These are phyloP conservation scores for Eristalis tenax DNA, from an alignment of 2,888 invertebrate genomes.

Conservation along the genomic window DNA sequence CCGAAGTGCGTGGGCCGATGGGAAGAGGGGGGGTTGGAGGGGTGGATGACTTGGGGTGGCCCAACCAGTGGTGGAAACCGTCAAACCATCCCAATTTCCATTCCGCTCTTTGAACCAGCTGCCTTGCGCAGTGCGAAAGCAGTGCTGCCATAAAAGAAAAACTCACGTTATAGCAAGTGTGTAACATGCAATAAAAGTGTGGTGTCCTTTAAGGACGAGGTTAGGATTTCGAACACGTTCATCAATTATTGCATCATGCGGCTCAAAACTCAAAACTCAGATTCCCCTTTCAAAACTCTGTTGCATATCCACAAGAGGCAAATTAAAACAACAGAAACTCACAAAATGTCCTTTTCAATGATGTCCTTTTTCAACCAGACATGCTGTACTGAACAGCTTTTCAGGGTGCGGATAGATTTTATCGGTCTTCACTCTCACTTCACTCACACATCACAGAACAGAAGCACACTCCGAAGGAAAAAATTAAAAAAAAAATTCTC, in stretches of 20 bases:
- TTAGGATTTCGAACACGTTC: conserved; percentile 38
- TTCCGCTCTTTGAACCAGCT: conserved; percentile 28
- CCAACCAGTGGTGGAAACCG: not conserved
- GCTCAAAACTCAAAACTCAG: conserved; percentile 19
- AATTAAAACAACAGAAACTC: conserved; percentile 44
- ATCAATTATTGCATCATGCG: conserved; percentile 66
- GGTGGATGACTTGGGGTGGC: too few relatives aligned
- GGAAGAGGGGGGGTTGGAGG: not conserved
- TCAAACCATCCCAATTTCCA: conserved; percentile 1
- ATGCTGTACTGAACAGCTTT: conserved; percentile 43
- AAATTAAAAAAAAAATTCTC: conserved; percentile 33
- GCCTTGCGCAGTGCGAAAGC: conserved; percentile 52
- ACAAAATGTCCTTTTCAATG: conserved; percentile 56
- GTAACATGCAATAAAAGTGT: conserved; percentile 32
- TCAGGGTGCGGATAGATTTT: conserved; percentile 62
- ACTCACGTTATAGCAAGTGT: conserved; percentile 41
- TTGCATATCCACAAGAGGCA: conserved; percentile 47
- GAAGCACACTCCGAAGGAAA: conserved; percentile 2
- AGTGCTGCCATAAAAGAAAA: conserved; percentile 52
- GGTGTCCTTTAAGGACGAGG: conserved; percentile 57
- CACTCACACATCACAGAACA: conserved; percentile 6
- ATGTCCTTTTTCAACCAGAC: conserved; percentile 36
- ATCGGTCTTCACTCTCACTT: conserved; percentile 38
- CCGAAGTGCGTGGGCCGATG: conserved; percentile 3
- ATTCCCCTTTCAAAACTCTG: conserved; percentile 2